Evolutionary conservation across 2,888 invertebrate species (phyloP).

Genomic region (Campoplex capitator): DNA sequence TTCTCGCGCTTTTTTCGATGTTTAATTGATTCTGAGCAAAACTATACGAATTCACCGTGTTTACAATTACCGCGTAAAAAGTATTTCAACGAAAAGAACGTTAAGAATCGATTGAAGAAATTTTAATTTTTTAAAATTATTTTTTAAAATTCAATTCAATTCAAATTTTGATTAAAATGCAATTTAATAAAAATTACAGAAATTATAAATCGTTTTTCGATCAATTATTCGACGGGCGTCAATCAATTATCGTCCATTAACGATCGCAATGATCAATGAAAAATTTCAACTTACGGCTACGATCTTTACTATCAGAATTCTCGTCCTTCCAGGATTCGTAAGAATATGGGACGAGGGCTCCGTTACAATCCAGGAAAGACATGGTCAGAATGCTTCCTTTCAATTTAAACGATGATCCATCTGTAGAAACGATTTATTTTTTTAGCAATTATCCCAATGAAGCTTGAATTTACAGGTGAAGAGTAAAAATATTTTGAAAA

Average conservation of each 20-base stretch:
- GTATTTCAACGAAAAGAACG: background rate
- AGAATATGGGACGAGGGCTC: conserved; percentile 95
- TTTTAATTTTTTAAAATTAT: background rate
- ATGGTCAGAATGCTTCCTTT: conserved; percentile 97
- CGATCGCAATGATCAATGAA: background rate
- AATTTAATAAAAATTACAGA: no score
- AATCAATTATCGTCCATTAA: background rate
- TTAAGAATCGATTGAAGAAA: background rate
- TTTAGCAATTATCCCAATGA: background rate
- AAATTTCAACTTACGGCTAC: conserved; percentile 78
- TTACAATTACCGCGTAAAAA: no score
- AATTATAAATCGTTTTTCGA: background rate
- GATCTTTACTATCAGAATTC: conserved; percentile 87
- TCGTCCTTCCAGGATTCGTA: conserved; percentile 98
- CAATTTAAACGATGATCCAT: conserved; percentile 97
- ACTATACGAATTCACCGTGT: background rate
- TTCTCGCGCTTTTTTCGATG: background rate
- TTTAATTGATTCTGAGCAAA: background rate
- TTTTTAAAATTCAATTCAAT: no score
- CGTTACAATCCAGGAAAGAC: conserved; percentile 98
- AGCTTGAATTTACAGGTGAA: background rate
- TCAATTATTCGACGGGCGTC: background rate
- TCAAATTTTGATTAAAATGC: no score
- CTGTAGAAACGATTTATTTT: conserved; percentile 84
- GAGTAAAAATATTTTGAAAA: background rate